Conservation (phyloP, 92 coral and sea anemone species). For the Heteractis magnifica region DNA sequence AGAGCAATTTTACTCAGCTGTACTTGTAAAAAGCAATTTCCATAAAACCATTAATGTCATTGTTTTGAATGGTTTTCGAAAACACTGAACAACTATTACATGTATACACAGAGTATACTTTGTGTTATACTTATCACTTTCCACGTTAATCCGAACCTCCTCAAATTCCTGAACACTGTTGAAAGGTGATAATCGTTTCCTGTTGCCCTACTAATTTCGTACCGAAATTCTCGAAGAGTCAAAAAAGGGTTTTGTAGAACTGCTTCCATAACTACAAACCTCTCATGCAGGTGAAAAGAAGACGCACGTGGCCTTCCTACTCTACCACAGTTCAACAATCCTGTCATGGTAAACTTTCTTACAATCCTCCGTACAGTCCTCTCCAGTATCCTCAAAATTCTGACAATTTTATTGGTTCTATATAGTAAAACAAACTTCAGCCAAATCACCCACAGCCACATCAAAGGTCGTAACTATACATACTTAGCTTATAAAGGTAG, state of each 20-base stretch:
- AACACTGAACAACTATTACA: background rate
- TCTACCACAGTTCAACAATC: background rate
- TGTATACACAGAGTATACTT: background rate
- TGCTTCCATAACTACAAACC: conserved; percentile 1
- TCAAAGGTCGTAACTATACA: conserved; percentile 1
- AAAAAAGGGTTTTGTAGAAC: conserved; percentile 4
- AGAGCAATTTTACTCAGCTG: conserved; percentile 25
- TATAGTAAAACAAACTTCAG: conserved; percentile 3
- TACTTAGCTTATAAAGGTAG: no score
- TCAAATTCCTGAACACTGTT: background rate
- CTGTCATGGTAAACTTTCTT: background rate
- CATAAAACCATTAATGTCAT: background rate
- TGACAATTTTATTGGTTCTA: background rate
- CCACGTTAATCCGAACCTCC: background rate
- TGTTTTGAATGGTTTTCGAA: background rate
- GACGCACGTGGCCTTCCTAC: conserved; percentile 3
- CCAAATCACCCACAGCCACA: conserved; percentile 12
- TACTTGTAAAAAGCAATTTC: background rate
- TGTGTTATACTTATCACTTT: background rate
- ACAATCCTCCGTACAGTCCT: conserved; percentile 1
- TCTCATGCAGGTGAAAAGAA: background rate
- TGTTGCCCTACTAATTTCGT: background rate
- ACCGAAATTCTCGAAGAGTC: background rate
- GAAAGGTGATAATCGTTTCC: background rate
- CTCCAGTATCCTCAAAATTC: background rate